These are phyloP conservation scores for Chrysotoxum bicinctum DNA, from an alignment of 2,888 invertebrate species.

Conservation along the genomic window DNA sequence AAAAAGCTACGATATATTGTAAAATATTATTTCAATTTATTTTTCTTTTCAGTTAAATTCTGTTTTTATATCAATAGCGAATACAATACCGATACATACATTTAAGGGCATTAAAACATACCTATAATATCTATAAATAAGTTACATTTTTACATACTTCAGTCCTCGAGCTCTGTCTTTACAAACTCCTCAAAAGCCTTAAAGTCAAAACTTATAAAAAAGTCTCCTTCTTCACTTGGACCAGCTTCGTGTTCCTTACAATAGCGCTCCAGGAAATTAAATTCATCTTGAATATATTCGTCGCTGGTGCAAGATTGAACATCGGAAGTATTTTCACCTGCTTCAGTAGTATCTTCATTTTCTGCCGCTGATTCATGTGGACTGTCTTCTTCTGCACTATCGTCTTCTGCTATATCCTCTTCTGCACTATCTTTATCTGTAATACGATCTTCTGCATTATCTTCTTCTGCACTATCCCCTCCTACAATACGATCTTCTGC, in stretches of 20 bases:
- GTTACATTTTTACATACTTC: background rate
- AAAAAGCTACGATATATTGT: too few relatives aligned
- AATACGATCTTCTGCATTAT: too few relatives aligned
- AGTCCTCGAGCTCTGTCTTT: constrained; percentile 43
- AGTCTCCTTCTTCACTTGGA: constrained; percentile 40
- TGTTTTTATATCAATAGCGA: background rate
- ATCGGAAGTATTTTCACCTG: background rate
- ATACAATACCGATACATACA: background rate
- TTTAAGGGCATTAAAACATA: background rate
- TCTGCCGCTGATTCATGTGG: background rate
- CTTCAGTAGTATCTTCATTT: background rate
- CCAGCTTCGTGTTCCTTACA: background rate
- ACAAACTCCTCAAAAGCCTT: constrained; percentile 53
- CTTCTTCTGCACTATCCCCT: too few relatives aligned
- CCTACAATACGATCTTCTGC: too few relatives aligned
- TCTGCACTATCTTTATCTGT: too few relatives aligned
- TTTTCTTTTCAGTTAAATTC: background rate
- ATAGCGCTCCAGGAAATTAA: constrained; percentile 22
- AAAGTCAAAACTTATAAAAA: constrained; percentile 56
- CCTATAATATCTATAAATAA: background rate
- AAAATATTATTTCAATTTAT: background rate
- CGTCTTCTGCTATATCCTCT: background rate
- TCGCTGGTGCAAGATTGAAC: background rate
- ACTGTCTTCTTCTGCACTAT: background rate
- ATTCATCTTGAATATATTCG: background rate